phyloP scores from a whole-genome alignment of 2,888 invertebrate species.

The Andrena marginata region DNA sequence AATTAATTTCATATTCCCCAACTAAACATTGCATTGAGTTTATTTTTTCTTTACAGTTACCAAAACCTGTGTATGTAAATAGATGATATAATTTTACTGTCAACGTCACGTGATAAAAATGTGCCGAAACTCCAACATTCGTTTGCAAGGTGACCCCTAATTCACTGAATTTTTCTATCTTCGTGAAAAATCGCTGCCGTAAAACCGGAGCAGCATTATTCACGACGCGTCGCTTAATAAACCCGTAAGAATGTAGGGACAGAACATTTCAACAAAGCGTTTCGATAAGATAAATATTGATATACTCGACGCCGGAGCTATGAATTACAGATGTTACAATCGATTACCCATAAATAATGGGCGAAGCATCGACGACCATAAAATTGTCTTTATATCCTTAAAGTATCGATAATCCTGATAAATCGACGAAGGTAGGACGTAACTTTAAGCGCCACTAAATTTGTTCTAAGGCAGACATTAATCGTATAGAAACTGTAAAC shows the following conservation, averaged over 20 bases:
- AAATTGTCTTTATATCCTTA: conserved; percentile 53
- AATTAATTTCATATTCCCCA: neutral
- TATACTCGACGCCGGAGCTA: conserved; percentile 23
- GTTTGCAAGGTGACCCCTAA: neutral
- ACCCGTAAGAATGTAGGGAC: conserved; percentile 2
- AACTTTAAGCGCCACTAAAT: conserved; percentile 53
- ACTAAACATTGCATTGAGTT: neutral
- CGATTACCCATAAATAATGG: conserved; percentile 55
- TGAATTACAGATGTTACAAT: conserved; percentile 56
- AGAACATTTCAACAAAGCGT: conserved; percentile 15
- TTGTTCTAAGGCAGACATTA: conserved; percentile 36
- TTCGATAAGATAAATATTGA: conserved; percentile 47
- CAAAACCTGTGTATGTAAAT: neutral
- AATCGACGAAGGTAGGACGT: conserved; percentile 23
- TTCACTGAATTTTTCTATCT: conserved; percentile 1
- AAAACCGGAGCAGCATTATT: neutral
- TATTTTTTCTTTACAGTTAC: neutral
- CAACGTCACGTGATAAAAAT: conserved; percentile 1
- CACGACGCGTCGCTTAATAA: conserved; percentile 2
- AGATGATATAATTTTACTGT: neutral
- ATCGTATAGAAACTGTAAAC: conserved; percentile 13
- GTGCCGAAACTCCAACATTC: neutral
- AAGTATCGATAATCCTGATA: conserved; percentile 60
- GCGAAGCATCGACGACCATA: conserved; percentile 39
- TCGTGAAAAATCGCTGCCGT: neutral